These are phyloP conservation scores for Amphibalanus amphitrite DNA, from an alignment of 1,140 invertebrate genomes.

Conservation along the genomic window DNA sequence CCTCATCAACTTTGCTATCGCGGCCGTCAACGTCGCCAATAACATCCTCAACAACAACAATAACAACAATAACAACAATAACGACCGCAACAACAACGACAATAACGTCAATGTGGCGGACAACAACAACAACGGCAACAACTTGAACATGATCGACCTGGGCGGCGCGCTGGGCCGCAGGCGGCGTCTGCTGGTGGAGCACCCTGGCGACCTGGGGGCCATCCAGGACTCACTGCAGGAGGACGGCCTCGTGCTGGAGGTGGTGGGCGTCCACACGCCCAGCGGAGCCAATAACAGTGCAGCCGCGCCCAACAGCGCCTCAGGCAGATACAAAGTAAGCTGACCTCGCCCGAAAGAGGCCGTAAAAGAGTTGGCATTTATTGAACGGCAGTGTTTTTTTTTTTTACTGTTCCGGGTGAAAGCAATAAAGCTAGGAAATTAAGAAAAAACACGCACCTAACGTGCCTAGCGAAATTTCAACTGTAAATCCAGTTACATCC, in stretches of 20 bases:
- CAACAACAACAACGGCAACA: constrained; percentile 10
- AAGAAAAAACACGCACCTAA: too few relatives aligned
- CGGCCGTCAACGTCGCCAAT: constrained; percentile 7
- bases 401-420: too few relatives aligned
- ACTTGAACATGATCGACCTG: constrained; percentile 8
- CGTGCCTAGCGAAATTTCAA: too few relatives aligned
- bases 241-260: neutral
- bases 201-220: neutral
- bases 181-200: neutral
- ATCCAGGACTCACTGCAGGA: neutral
- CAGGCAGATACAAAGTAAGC: too few relatives aligned
- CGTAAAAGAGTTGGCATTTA: too few relatives aligned
- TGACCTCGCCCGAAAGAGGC: too few relatives aligned
- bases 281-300: neutral
- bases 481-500: too few relatives aligned
- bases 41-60: constrained; percentile 9
- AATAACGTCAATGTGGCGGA: constrained; percentile 8
- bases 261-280: neutral
- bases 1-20: constrained; percentile 8
- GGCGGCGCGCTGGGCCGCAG: neutral
- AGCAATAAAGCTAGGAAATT: too few relatives aligned
- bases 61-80: constrained; percentile 9
- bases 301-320: too few relatives aligned
- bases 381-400: too few relatives aligned
- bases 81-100: neutral